Conservation (phyloP, 2,113 vertebrate genomes). For the Dermatemys mawii region DNA sequence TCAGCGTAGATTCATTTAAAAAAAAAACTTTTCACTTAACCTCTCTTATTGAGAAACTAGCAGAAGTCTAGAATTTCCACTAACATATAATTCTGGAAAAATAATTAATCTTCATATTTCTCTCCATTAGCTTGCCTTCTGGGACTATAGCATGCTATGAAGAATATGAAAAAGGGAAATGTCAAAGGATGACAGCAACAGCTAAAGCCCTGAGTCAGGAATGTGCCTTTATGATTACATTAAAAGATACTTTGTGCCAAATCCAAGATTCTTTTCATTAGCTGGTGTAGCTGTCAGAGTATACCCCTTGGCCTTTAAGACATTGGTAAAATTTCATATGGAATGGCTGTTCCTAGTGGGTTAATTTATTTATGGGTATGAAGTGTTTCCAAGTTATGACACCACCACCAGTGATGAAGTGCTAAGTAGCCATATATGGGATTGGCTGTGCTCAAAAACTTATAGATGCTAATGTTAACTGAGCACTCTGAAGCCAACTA, state of each 20-base stretch:
- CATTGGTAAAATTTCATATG: neutral
- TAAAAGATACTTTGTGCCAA: slow-evolving; percentile 28
- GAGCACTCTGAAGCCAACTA: neutral
- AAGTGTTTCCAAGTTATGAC: slow-evolving; percentile 19
- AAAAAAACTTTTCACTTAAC: slow-evolving; percentile 33
- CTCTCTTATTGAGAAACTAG: neutral
- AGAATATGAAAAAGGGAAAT: slow-evolving; percentile 16
- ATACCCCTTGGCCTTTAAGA: neutral
- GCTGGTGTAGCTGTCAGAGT: neutral
- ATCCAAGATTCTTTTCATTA: slow-evolving; percentile 26
- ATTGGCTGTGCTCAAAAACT: slow-evolving; percentile 24
- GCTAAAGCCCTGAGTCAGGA: slow-evolving; percentile 43
- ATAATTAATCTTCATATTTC: slow-evolving; percentile 18
- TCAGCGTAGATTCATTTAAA: slow-evolving; percentile 39
- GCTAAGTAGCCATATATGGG: slow-evolving; percentile 31
- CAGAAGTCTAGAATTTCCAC: slow-evolving; percentile 45
- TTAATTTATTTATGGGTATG: neutral
- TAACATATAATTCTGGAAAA: slow-evolving; percentile 52
- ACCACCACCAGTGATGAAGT: slow-evolving; percentile 15
- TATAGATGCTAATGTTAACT: neutral
- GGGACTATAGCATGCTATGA: slow-evolving; percentile 18
- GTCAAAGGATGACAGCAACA: slow-evolving; percentile 46
- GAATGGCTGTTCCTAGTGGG: slow-evolving; percentile 21
- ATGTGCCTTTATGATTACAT: slow-evolving; percentile 24
- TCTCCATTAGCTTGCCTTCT: slow-evolving; percentile 35